These are phyloP conservation scores for Caenorhabditis sulstoni DNA, from an alignment of 2,888 invertebrate species.

Conservation along the genomic window DNA sequence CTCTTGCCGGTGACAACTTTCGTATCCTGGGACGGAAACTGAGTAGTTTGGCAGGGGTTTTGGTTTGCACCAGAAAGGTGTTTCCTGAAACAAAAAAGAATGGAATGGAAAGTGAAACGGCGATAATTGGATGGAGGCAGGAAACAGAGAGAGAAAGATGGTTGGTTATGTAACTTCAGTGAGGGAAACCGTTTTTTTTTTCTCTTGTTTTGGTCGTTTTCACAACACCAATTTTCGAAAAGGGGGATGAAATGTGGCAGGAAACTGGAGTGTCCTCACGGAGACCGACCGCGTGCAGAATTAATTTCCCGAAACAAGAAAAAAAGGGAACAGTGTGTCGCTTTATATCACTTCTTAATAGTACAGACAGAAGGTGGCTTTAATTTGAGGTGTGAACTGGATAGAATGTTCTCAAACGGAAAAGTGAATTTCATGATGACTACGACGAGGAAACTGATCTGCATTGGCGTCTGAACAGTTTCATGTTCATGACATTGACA, in stretches of 20 bases:
- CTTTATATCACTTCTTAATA: slow-evolving; percentile 16
- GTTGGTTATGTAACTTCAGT: slow-evolving; percentile 14
- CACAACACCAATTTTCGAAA: slow-evolving; percentile 10
- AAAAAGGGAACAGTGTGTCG: slow-evolving; percentile 16
- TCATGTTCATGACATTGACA: slow-evolving; percentile 4
- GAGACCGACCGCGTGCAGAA: slow-evolving; percentile 19
- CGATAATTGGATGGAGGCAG: slow-evolving; percentile 14
- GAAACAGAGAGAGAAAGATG: slow-evolving; percentile 20
- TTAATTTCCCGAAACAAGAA: slow-evolving; percentile 19
- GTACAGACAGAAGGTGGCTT: background rate
- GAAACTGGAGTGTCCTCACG: slow-evolving; percentile 7
- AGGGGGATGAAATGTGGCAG: slow-evolving; percentile 15
- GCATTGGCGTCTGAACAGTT: slow-evolving; percentile 18
- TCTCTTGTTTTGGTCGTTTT: too few species aligned
- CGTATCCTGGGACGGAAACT: slow-evolving; percentile 55
- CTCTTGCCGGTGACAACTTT: slow-evolving; percentile 33
- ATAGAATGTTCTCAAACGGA: background rate
- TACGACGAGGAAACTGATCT: background rate
- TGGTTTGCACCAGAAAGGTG: slow-evolving; percentile 24
- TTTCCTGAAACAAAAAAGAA: slow-evolving; percentile 40
- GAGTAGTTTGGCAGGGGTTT: slow-evolving; percentile 34
- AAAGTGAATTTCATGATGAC: background rate
- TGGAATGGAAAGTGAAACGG: slow-evolving; percentile 12
- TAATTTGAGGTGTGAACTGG: slow-evolving; percentile 21
- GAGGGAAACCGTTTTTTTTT: background rate